These are phyloP conservation scores for Tenthredo livida DNA, from an alignment of 2,888 invertebrate species.

Conservation along the genomic window DNA sequence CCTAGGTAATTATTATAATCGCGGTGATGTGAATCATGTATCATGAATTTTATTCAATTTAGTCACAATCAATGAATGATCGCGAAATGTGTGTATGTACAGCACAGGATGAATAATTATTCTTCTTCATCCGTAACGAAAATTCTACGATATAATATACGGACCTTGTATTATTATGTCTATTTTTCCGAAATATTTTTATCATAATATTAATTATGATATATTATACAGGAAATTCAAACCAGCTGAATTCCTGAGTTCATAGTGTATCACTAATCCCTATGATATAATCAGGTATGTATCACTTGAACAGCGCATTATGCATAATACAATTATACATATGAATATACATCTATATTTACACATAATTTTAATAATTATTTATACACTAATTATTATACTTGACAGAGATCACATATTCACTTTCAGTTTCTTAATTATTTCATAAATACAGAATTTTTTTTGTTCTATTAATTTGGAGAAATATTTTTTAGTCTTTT, in stretches of 20 bases:
- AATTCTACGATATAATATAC: neutral
- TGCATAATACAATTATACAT: no score
- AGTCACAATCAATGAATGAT: neutral
- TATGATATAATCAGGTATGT: slow-evolving; percentile 66
- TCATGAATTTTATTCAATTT: neutral
- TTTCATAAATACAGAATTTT: neutral
- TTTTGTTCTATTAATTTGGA: neutral
- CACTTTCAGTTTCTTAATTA: neutral
- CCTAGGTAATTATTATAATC: neutral
- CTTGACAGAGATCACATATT: slow-evolving; percentile 1
- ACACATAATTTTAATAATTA: neutral
- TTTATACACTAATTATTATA: neutral
- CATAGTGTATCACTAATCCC: slow-evolving; percentile 33
- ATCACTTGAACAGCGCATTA: slow-evolving; percentile 57
- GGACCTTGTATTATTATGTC: neutral
- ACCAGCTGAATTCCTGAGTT: slow-evolving; percentile 24
- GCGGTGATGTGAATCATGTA: no score
- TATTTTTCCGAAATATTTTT: neutral
- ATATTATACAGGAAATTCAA: slow-evolving; percentile 38
- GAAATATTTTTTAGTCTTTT: neutral
- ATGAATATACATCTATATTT: slow-evolving; percentile 60
- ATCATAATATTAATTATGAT: no score
- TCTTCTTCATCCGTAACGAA: neutral
- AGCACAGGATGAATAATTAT: neutral
- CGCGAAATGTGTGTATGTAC: neutral